Percentiles rank a stretch among this genome's conserved stretches.
phyloP scores from a whole-genome alignment of 2,113 vertebrate species.

The Phoxinus phoxinus region DNA sequence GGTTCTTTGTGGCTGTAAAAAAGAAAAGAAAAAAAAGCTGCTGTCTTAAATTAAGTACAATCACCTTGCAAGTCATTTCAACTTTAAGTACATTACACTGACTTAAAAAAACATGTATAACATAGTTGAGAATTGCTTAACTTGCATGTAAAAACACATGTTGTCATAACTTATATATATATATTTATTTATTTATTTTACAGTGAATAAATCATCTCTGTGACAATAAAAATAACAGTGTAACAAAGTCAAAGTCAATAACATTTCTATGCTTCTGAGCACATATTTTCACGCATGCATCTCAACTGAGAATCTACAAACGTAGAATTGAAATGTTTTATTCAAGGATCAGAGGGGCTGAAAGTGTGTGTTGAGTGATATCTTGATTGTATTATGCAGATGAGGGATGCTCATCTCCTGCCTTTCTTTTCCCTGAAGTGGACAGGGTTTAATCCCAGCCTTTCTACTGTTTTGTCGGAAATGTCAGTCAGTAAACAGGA shows the following conservation, averaged over 20 bases:
- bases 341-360: slow-evolving; percentile 22
- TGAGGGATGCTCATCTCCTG: slow-evolving; percentile 1
- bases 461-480: slow-evolving; percentile 43
- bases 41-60: no score
- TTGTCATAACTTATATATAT: no score
- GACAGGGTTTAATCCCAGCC: slow-evolving; percentile 50
- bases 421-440: slow-evolving; percentile 3
- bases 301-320: slow-evolving; percentile 27
- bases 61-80: no score
- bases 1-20: no score
- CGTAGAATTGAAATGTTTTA: slow-evolving; percentile 37
- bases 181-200: no score
- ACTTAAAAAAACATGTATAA: no score
- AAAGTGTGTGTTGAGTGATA: neutral
- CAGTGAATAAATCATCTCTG: no score
- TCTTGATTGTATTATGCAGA: slow-evolving; percentile 52
- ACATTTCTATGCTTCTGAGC: neutral
- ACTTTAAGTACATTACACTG: no score
- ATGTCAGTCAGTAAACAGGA: slow-evolving; percentile 55
- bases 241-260: slow-evolving; percentile 30
- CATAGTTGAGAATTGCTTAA: no score
- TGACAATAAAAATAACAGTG: neutral
- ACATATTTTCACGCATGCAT: neutral
- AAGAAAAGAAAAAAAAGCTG: no score
- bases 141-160: no score